phyloP scores from a whole-genome alignment of 2,113 vertebrate species.

The Corvus moneduloides region DNA sequence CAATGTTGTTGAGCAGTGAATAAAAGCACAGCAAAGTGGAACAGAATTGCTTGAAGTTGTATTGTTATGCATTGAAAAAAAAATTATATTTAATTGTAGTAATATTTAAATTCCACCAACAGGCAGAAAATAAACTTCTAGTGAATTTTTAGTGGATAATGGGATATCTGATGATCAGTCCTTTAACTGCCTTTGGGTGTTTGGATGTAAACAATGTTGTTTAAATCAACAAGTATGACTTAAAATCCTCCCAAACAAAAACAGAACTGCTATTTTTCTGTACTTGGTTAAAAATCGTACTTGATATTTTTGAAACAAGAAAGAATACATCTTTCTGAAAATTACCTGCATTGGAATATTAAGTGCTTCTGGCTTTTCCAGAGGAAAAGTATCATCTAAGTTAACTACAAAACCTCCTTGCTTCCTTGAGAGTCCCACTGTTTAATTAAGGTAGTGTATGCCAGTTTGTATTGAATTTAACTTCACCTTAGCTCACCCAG shows the following conservation, averaged over 20 bases:
- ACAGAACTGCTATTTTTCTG: background rate
- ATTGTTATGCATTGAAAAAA: background rate
- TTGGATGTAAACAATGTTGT: background rate
- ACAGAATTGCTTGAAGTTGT: background rate
- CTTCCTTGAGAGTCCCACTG: background rate
- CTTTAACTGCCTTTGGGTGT: background rate
- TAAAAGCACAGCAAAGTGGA: background rate
- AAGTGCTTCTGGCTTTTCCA: slow-evolving; percentile 50
- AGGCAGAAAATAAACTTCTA: background rate
- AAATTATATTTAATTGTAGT: background rate
- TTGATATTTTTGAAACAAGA: background rate
- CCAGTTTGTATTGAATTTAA: slow-evolving; percentile 1
- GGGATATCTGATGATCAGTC: background rate
- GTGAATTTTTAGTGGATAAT: background rate
- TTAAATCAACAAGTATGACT: background rate
- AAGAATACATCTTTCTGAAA: background rate
- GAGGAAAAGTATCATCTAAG: slow-evolving; percentile 21
- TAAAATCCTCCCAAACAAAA: background rate
- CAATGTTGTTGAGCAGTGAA: background rate
- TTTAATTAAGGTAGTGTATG: slow-evolving; percentile 40
- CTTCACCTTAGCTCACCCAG: slow-evolving; percentile 6
- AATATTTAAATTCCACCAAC: background rate
- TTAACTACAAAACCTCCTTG: slow-evolving; percentile 58
- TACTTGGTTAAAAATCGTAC: background rate
- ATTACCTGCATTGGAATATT: slow-evolving; percentile 7